Base-by-base conservation (phyloP, 2,113 vertebrate species). In the Corythaeola cristata region DNA sequence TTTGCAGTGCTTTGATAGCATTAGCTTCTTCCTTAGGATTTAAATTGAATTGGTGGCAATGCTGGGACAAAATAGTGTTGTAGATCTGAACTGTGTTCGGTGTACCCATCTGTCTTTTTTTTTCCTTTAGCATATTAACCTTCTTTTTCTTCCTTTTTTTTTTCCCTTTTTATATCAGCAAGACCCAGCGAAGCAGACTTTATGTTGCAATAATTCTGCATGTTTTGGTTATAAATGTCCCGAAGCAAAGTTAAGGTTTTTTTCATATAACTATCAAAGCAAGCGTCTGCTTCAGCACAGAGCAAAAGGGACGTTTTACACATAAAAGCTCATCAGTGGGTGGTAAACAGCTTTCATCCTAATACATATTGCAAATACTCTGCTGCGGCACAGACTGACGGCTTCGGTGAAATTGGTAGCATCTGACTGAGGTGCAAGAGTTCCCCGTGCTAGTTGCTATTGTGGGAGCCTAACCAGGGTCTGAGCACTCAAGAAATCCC, bases 141-240 rank as follows among this genome's bases (percentile, higher is more conserved):
- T 82, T 66, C 35, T 59, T 77, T 68, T 94, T 87, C n/a, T 62
- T 74, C 12, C 1, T 4, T 9, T 44, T 58, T 52, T 66, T 37
- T 32, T 2, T 26, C 15, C 1, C 47, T 69, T 93, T 85, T 93
- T 72, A 85, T 95, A 97, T 96, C 95, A 96, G 92, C 45, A 93
- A 97, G 91, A 91, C 84, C 59, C 95, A 96, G 58, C 30, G 90
- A 96, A 96, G 96, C 91, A 96, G 91, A 92, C 95, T 98, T 96
- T 93, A 90, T 94, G 83, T 74, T 91, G 94, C 86, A 97, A 93
- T 97, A 96, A 96, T 96, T 96, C 96, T 79, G 73, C 37, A 44
- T 96, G 94, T 91, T 98, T 98, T 96, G 89, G 74, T 96, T 98
- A 96, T 96, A 97, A 98, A 97, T 97, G 95, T 94, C 97, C 90